These are phyloP conservation scores for Colinus virginianus DNA, from an alignment of 2,113 vertebrate species.

Conservation along the genomic window DNA sequence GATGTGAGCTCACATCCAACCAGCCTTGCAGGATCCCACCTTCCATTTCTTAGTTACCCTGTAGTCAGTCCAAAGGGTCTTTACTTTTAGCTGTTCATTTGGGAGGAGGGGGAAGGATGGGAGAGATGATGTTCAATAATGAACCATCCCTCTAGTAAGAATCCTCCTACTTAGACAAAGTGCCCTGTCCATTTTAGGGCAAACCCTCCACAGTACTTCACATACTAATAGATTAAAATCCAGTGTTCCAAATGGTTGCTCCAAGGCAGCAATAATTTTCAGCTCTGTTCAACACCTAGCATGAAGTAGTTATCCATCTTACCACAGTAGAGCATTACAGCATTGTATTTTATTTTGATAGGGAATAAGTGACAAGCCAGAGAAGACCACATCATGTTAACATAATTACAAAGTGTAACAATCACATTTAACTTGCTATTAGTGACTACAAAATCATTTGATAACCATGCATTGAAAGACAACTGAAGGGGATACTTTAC, in stretches of 20 bases:
- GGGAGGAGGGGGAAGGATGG: background rate
- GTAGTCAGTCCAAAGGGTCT: background rate
- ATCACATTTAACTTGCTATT: slow-evolving; percentile 2
- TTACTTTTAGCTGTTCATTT: background rate
- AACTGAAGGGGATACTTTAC: background rate
- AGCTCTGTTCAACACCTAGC: slow-evolving; percentile 15
- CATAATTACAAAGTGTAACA: background rate
- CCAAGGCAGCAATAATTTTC: background rate
- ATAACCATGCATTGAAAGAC: background rate
- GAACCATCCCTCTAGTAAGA: background rate
- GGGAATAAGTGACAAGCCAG: background rate
- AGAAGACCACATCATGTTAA: background rate
- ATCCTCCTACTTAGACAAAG: background rate
- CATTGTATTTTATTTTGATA: slow-evolving; percentile 21
- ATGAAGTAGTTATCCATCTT: background rate
- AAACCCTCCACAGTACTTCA: background rate
- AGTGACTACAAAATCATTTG: background rate
- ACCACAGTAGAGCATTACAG: background rate
- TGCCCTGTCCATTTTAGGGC: background rate
- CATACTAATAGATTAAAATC: background rate
- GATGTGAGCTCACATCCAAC: background rate
- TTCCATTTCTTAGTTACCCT: background rate
- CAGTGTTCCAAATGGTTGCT: background rate
- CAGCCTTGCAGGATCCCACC: background rate
- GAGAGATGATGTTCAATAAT: background rate